A percentile compares a stretch with the other conserved stretches of the same genome.
These are phyloP conservation scores for Enhydra lutris DNA, from an alignment of 2,113 vertebrate species.

Conservation along the genomic window DNA sequence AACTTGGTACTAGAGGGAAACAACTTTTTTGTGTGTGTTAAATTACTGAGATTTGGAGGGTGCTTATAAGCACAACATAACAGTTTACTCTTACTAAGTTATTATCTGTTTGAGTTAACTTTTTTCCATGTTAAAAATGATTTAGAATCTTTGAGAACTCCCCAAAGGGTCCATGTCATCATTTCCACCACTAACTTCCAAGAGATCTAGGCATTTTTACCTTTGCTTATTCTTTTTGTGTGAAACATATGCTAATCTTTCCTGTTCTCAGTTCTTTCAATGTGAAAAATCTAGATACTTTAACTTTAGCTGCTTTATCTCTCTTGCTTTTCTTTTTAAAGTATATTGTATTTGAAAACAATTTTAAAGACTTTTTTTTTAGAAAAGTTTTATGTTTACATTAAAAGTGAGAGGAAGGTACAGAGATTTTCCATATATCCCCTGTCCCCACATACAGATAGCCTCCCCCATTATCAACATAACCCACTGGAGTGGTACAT, in stretches of 20 bases:
- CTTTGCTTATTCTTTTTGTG: not conserved
- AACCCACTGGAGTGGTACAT: not conserved
- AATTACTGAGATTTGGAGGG: not conserved
- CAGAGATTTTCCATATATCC: not conserved
- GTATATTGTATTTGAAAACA: not conserved
- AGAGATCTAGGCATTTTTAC: not conserved
- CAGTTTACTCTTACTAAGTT: not conserved
- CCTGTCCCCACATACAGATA: not conserved
- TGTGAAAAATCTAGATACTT: not conserved
- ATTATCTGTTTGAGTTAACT: not conserved
- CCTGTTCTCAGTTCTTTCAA: not conserved
- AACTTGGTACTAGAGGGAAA: not conserved
- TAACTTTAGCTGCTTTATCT: not conserved
- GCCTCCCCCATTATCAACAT: not conserved
- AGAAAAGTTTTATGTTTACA: not conserved
- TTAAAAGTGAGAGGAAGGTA: not conserved
- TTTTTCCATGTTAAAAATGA: not conserved
- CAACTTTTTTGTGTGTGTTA: not conserved
- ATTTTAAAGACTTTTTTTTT: not conserved
- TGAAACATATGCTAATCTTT: not conserved
- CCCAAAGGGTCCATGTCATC: not conserved
- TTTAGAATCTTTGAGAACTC: not conserved
- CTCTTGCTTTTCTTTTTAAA: not conserved
- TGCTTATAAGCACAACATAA: not conserved
- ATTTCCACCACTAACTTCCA: not conserved